Base-by-base conservation (phyloP, 2,888 invertebrate genomes). In the Adelphocoris suturalis region DNA sequence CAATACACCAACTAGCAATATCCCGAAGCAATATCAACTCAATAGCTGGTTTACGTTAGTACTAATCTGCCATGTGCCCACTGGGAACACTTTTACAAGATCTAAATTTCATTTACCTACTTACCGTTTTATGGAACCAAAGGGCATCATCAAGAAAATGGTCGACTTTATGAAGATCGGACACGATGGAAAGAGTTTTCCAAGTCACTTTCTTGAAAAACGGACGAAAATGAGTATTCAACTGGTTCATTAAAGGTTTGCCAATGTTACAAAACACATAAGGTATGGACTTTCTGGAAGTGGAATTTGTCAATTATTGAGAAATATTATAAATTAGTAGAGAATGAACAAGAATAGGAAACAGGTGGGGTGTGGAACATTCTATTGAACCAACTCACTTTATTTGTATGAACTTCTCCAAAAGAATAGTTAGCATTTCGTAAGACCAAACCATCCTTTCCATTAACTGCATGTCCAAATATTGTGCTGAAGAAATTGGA, bases 191-290 rank as follows among this genome's bases (percentile, higher is more conserved):
- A 92, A 97, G 94, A 0, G 97, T 97, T 0, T 96, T 95, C 98
- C 98, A 98, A 0, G 96, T 97, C 23, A 97, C 95, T 0, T 96
- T 95, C 0, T 96, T 96, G 14, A 97, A 93, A 0, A 96, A 97
- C 13, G 91, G 91, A 14, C 90, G 75, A 57, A 91, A 91, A n/a
- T 89, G 90, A 23, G 88, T 90, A 37, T 91, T 90, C 57, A 91
- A 78, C 19, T 90, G 87, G 46, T 90, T 78, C 84, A 90, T 86
- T 46, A 90, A 87, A 0, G 90, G 90, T 61, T 90, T 90, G 13
- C 89, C 89, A 27, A 91, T 90, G 47, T 91, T 96, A 55, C 96
- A 93, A 92, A 97, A 97, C 27, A 97, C 93, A 90, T 95, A 94
- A 0, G 96, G 96, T 93, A 97, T 96, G 0, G 93, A 93, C 82